phyloP scores from a whole-genome alignment of 2,888 invertebrate species.

The Athalia cordata region DNA sequence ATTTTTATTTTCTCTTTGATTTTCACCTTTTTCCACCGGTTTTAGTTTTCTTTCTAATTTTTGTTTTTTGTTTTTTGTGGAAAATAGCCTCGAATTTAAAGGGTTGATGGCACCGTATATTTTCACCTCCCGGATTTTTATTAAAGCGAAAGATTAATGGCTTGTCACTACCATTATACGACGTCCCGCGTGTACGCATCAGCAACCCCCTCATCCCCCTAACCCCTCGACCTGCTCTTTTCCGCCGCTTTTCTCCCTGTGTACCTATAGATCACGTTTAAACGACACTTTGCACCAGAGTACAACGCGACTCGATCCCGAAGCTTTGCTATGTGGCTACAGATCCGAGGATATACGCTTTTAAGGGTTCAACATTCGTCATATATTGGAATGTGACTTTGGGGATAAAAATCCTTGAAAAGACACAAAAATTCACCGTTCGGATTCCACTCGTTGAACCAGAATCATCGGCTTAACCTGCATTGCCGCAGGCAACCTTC shows the following conservation, averaged over 20 bases:
- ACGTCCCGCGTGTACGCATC: background rate
- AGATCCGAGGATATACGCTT: slow-evolving; percentile 6
- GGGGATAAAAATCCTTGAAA: slow-evolving; percentile 22
- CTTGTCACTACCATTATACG: slow-evolving; percentile 46
- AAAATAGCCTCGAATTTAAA: slow-evolving; percentile 45
- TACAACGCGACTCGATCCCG: slow-evolving; percentile 39
- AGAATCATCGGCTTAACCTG: slow-evolving; percentile 22
- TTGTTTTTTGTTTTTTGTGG: slow-evolving; percentile 34
- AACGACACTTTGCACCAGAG: slow-evolving; percentile 48
- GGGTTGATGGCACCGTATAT: slow-evolving; percentile 47
- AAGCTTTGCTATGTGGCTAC: background rate
- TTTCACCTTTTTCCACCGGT: background rate
- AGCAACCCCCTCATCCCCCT: background rate
- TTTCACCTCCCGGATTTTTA: slow-evolving; percentile 44
- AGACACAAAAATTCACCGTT: slow-evolving; percentile 20
- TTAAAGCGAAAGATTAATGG: slow-evolving; percentile 53
- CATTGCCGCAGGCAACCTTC: background rate
- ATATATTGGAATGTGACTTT: background rate
- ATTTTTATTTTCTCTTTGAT: background rate
- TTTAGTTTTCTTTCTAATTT: no score
- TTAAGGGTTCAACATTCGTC: slow-evolving; percentile 4
- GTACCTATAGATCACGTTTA: slow-evolving; percentile 32
- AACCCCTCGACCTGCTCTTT: background rate
- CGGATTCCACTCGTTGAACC: slow-evolving; percentile 29
- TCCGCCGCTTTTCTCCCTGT: slow-evolving; percentile 29